These are phyloP conservation scores for Ascidia mentula DNA, from an alignment of 23 tunicate species.

Conservation along the genomic window DNA sequence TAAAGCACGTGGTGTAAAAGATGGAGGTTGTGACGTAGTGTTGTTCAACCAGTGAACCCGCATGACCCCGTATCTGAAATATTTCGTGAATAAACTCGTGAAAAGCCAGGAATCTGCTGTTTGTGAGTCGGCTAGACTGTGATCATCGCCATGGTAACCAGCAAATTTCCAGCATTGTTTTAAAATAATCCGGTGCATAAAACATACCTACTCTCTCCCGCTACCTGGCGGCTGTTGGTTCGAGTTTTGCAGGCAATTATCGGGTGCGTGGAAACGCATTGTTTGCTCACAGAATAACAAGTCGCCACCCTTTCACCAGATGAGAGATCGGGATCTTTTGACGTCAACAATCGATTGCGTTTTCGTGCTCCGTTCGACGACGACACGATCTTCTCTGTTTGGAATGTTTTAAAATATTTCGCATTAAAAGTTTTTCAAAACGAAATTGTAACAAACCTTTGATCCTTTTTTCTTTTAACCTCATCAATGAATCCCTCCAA, in stretches of 20 bases:
- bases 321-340: too few species aligned
- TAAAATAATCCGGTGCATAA: background rate
- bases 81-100: too few species aligned
- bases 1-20: background rate
- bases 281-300: too few species aligned
- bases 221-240: background rate
- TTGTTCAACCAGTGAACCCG: background rate
- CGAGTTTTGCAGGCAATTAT: too few species aligned
- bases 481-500: background rate
- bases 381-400: too few species aligned
- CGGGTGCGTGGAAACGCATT: too few species aligned
- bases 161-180: background rate
- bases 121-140: background rate
- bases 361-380: too few species aligned
- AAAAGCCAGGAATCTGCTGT: too few species aligned
- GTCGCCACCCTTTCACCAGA: too few species aligned
- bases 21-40: background rate
- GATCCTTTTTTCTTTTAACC: background rate
- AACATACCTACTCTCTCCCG: background rate
- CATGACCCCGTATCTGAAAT: background rate
- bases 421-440: background rate
- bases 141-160: background rate
- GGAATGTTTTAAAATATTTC: background rate
- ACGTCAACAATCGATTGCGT: too few species aligned
- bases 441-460: background rate